Evolutionary conservation across 2,888 invertebrate genomes (phyloP).

Genomic region (Aphidoletes aphidimyza): DNA sequence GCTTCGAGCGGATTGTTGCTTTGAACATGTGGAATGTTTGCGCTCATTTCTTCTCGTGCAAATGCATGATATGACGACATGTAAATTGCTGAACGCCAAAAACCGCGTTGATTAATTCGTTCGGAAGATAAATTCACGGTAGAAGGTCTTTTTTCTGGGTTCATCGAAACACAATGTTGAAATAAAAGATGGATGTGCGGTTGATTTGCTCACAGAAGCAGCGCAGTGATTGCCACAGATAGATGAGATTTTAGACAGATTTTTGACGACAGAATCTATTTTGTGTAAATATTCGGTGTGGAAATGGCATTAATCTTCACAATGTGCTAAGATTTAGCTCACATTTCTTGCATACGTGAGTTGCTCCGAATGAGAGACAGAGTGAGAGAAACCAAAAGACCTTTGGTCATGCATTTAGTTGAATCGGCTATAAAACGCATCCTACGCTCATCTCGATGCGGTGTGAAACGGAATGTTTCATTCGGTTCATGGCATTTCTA

Average conservation of each 20-base stretch:
- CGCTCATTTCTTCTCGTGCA: not conserved
- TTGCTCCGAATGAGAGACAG: not conserved
- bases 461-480: constrained; percentile 15
- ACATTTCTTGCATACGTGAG: not conserved
- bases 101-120: not conserved
- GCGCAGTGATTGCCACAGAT: constrained; percentile 33
- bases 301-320: constrained; percentile 1
- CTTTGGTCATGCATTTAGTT: not conserved
- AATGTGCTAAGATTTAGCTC: not conserved
- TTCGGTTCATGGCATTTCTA: not conserved
- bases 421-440: not conserved
- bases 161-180: not conserved
- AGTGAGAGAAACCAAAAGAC: not conserved
- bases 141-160: not conserved
- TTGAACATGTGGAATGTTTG: not conserved
- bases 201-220: not conserved
- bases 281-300: not conserved
- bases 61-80: too few relatives aligned
- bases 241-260: not conserved
- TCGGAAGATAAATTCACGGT: not conserved
- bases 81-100: too few relatives aligned
- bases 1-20: not conserved
- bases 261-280: not conserved
- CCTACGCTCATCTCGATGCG: constrained; percentile 1
- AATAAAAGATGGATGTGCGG: too few relatives aligned